These are phyloP conservation scores for Plectrocnemia conspersa DNA, from an alignment of 1,140 invertebrate species.

Conservation along the genomic window DNA sequence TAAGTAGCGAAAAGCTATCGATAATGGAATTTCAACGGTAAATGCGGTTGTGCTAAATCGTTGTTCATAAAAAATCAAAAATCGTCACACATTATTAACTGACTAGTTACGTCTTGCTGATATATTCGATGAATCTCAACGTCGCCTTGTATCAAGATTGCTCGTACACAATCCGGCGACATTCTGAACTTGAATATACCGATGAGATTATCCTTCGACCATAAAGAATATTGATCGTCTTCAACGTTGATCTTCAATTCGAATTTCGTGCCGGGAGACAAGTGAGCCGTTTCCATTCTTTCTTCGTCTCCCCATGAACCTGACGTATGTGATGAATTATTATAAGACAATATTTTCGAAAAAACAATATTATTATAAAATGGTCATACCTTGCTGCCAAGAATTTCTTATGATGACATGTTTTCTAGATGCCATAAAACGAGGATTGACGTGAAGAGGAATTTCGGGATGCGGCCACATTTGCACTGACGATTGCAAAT, in stretches of 20 bases:
- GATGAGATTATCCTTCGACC: constrained; percentile 39
- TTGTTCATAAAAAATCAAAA: too few species aligned
- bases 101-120: constrained; percentile 19
- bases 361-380: neutral
- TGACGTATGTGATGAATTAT: constrained; percentile 15
- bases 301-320: constrained; percentile 42
- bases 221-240: constrained; percentile 39
- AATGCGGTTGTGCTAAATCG: too few species aligned
- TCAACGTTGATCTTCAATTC: constrained; percentile 38
- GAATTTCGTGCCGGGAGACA: constrained; percentile 40
- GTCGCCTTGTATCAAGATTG: constrained; percentile 41
- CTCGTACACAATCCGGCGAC: constrained; percentile 36
- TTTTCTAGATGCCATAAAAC: constrained; percentile 49
- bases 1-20: too few species aligned
- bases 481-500: constrained; percentile 59
- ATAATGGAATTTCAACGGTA: too few species aligned
- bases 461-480: constrained; percentile 61
- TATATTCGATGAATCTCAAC: constrained; percentile 35
- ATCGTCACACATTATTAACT: neutral
- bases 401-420: constrained; percentile 50
- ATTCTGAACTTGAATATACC: constrained; percentile 39
- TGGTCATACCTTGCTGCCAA: constrained; percentile 42
- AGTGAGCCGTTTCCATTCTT: constrained; percentile 39
- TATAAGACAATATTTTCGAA: constrained; percentile 5
- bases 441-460: constrained; percentile 61